Evolutionary conservation across 2,888 invertebrate genomes (phyloP).

Genomic region (Cheilosia soror): DNA sequence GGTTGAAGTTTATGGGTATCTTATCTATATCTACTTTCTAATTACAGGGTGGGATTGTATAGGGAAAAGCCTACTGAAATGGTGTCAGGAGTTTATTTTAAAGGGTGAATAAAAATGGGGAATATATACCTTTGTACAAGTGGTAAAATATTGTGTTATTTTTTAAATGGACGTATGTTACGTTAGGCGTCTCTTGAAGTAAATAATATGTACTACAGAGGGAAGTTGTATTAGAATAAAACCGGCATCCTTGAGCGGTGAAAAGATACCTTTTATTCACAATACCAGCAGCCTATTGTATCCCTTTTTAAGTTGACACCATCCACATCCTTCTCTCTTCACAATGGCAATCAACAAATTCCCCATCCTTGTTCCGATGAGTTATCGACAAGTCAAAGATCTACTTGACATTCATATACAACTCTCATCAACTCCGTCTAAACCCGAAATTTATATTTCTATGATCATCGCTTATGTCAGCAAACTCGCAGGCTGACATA

Average conservation of each 20-base stretch:
- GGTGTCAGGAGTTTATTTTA: too few species aligned
- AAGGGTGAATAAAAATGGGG: too few species aligned
- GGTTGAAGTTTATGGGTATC: conserved; percentile 35
- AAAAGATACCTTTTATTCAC: too few species aligned
- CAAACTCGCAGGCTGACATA: conserved; percentile 38
- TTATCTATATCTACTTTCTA: conserved; percentile 1
- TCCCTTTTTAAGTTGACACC: too few species aligned
- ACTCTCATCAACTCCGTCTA: conserved; percentile 21
- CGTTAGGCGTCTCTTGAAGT: too few species aligned
- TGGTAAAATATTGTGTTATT: too few species aligned
- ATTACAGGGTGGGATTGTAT: background rate
- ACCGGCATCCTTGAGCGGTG: too few species aligned
- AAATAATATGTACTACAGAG: too few species aligned
- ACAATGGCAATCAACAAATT: background rate
- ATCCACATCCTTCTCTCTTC: background rate
- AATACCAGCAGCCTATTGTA: too few species aligned
- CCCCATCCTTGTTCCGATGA: background rate
- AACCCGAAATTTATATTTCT: conserved; percentile 43
- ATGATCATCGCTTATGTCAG: conserved; percentile 40
- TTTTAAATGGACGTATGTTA: too few species aligned
- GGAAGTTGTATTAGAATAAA: too few species aligned
- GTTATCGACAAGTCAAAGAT: background rate
- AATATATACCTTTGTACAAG: too few species aligned
- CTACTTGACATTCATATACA: conserved; percentile 30
- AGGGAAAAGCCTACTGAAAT: background rate